Base-by-base conservation (phyloP, 2,113 vertebrate species). In the Lamprotornis superbus region DNA sequence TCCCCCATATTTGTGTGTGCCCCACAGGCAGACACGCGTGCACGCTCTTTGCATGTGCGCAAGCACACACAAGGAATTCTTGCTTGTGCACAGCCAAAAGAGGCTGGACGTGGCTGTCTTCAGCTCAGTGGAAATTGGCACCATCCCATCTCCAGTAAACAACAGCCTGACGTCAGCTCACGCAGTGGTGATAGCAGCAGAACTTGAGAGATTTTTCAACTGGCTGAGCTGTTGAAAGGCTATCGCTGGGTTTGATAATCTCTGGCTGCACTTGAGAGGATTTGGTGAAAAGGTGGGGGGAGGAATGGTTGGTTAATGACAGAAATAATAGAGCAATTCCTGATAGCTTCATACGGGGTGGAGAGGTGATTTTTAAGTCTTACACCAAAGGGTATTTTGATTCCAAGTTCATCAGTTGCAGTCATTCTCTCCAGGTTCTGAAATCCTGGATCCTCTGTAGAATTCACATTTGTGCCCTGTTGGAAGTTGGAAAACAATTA, bases 91-190 rank as follows among this genome's bases (percentile, higher is more conserved):
- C 81, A 93, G 97, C 95, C 94, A 56, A 69, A 85, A 95, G 96
- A 82, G 95, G 94, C 97, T 63, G 96, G 94, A 91, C 77, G 16
- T 2, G 44, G 94, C 84, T 70, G 97, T 97, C 98, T 97, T 97
- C 96, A 80, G 95, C 97, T 97, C 90, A 37, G 75, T 97, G 97
- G 97, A 97, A 97, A 68, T 82, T 98, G 98, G 98, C 97, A 96
- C 94, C 33, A 7, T 94, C 96, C 95, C 97, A 97, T 91, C 95
- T 87, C 87, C 97, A 93, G 97, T 91, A 97, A 98, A 98, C 98
- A 98, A 90, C 85, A 97, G 97, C 90, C 92, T 98, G 97, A 98
- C 63, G 73, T 98, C 97, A 97, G 86, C 71, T 89, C 89, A 21
- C 19, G 55, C 94, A 57, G 95, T 1, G 4, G 82, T 73, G 92